Base-by-base conservation (phyloP, 2,113 vertebrate species). In the Leptodactylus fuscus region DNA sequence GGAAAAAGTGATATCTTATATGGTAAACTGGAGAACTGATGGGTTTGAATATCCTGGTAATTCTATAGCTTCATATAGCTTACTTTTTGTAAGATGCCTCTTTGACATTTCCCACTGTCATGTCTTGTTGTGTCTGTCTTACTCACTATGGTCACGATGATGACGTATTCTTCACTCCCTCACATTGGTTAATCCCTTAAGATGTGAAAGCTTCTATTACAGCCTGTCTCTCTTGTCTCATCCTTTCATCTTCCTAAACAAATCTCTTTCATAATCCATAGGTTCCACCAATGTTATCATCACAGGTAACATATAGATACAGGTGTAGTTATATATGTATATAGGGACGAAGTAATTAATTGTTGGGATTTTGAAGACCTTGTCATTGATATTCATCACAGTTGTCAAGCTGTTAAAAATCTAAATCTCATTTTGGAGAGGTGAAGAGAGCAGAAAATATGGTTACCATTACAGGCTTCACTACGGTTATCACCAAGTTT, bases 181-280 rank as follows among this genome's bases (percentile, higher is more conserved):
- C 29, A 41, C 13, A 27, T 27, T 44, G 38, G 53, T 44, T 80
- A 80, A 80, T 80, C 77, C 53, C n/a, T 80, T 80, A 62, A 60
- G 16, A 78, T 55, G 32, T 53, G n/a, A 80, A 80, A 38, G 53
- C 34, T 41, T 44, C 76, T 58, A 53, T 79, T 41, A 41, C 51
- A 58, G 22, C 18, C 48, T 78, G 76, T 78, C 76, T 78, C 22
- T 41, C 49, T 36, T 34, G 48, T n/a, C 34, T n/a, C 34, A n/a
- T 78, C n/a, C 55, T 80, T 80, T 80, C 36, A 62, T 62, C 77
- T 62, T 27, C 12, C 22, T 58, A n/a, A 24, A 12, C 51, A 79
- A 58, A 55, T 34, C 13, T 18, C 29, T 12, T 62, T 16, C 7
- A 44, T 80, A 44, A 62, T 60, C 12, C 36, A 79, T 9, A 60